Conservation (phyloP, 2,888 invertebrate genomes). For the Hyles lineata region DNA sequence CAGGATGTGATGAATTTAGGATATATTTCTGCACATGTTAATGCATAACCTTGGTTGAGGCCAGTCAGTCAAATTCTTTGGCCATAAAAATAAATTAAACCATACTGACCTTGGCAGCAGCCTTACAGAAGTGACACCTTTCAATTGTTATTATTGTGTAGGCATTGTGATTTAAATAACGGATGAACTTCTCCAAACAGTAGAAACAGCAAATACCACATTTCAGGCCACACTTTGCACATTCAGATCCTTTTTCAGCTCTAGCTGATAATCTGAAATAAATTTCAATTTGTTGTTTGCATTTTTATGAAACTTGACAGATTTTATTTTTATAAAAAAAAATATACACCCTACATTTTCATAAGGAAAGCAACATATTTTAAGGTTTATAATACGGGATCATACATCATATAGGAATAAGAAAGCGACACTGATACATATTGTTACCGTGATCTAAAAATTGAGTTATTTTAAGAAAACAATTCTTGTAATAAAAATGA, state of each 20-base stretch:
- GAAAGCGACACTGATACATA: too few relatives aligned
- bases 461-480: not conserved
- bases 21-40: too few relatives aligned
- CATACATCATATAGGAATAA: too few relatives aligned
- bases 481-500: not conserved
- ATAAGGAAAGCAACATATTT: too few relatives aligned
- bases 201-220: slow-evolving; percentile 96
- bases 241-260: slow-evolving; percentile 89
- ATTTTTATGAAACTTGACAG: too few relatives aligned
- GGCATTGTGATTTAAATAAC: slow-evolving; percentile 97
- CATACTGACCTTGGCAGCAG: slow-evolving; percentile 91
- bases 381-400: too few relatives aligned
- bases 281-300: not conserved
- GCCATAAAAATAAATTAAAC: not conserved
- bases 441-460: too few relatives aligned
- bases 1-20: too few relatives aligned
- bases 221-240: slow-evolving; percentile 90
- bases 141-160: slow-evolving; percentile 97
- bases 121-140: slow-evolving; percentile 95
- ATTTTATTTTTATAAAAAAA: too few relatives aligned
- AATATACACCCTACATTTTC: too few relatives aligned
- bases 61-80: too few relatives aligned
- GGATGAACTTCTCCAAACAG: slow-evolving; percentile 95
- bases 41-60: too few relatives aligned
- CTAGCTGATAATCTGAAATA: slow-evolving; percentile 86